Evolutionary conservation across 2,888 invertebrate genomes (phyloP).

Genomic region (Digitonthophagus gazella): DNA sequence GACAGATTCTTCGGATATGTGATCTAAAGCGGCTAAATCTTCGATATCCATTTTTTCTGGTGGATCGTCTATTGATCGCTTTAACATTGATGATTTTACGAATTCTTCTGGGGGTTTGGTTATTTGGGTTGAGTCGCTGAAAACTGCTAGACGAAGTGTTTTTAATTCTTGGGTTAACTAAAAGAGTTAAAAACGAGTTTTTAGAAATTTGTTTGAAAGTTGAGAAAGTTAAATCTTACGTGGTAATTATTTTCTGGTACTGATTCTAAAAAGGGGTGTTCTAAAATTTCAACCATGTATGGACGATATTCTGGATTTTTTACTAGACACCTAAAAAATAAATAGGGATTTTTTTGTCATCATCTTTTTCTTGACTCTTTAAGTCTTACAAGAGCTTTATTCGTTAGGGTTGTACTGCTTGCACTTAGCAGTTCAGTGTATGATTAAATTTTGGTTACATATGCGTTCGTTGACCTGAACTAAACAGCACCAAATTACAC

Average conservation of each 20-base stretch:
- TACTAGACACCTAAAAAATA: conserved; percentile 68
- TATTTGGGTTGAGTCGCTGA: conserved; percentile 50
- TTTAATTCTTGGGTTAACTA: conserved; percentile 73
- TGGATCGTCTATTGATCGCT: conserved; percentile 55
- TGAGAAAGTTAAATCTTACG: conserved; percentile 52
- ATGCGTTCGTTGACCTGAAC: too few relatives aligned
- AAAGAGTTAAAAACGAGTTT: conserved; percentile 30
- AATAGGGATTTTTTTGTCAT: too few relatives aligned
- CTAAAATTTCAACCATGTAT: conserved; percentile 74
- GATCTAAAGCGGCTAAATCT: conserved; percentile 77
- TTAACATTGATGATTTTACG: conserved; percentile 54
- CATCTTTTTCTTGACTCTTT: too few relatives aligned
- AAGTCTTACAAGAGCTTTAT: too few relatives aligned
- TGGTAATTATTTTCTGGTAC: conserved; percentile 78
- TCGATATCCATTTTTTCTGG: conserved; percentile 76
- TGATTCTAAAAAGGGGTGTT: conserved; percentile 79
- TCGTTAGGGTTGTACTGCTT: too few relatives aligned
- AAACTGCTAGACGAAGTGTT: conserved; percentile 52
- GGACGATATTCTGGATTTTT: conserved; percentile 86
- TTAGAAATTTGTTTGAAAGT: background rate
- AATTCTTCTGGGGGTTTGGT: conserved; percentile 53
- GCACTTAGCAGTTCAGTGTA: too few relatives aligned
- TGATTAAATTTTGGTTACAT: too few relatives aligned
- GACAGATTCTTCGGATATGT: conserved; percentile 70
- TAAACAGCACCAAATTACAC: too few relatives aligned